Percentiles rank a stretch among this genome's conserved stretches.
Evolutionary conservation across 2,888 invertebrate species (phyloP).

Genomic region (Drosophila koepferae): DNA sequence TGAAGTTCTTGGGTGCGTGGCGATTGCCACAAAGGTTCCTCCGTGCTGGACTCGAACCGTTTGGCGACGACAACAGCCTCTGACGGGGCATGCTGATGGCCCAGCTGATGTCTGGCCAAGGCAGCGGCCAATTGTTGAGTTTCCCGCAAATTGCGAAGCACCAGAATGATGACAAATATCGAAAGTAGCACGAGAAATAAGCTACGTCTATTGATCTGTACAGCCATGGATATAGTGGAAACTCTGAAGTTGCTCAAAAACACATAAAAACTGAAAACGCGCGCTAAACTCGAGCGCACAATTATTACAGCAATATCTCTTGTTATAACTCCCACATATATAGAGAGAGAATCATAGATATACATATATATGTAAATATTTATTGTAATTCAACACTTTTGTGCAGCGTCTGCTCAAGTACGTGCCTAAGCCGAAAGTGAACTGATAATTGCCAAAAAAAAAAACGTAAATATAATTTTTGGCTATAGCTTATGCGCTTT

Average conservation of each 20-base stretch:
- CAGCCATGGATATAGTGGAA: slow-evolving; percentile 17
- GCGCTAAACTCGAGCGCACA: background rate
- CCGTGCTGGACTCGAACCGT: background rate
- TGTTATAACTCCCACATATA: background rate
- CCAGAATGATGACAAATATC: slow-evolving; percentile 22
- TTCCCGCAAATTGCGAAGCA: slow-evolving; percentile 33
- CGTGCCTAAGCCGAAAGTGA: slow-evolving; percentile 26
- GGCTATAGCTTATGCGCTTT: background rate
- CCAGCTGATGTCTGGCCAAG: no score
- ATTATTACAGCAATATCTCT: background rate
- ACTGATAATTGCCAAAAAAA: background rate
- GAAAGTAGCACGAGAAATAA: slow-evolving; percentile 24
- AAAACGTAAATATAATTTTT: background rate
- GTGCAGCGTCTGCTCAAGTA: slow-evolving; percentile 11
- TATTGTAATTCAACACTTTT: background rate
- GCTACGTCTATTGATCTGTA: slow-evolving; percentile 21
- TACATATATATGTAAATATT: background rate
- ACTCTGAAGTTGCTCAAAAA: no score
- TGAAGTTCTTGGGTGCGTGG: slow-evolving; percentile 56
- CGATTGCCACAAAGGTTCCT: slow-evolving; percentile 1
- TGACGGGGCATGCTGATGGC: accelerated
- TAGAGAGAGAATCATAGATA: background rate
- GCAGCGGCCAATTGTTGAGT: background rate
- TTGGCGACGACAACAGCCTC: background rate
- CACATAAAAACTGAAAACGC: background rate